Conservation (phyloP, 2,797 vertebrate genomes). For the Hybognathus amarus region DNA sequence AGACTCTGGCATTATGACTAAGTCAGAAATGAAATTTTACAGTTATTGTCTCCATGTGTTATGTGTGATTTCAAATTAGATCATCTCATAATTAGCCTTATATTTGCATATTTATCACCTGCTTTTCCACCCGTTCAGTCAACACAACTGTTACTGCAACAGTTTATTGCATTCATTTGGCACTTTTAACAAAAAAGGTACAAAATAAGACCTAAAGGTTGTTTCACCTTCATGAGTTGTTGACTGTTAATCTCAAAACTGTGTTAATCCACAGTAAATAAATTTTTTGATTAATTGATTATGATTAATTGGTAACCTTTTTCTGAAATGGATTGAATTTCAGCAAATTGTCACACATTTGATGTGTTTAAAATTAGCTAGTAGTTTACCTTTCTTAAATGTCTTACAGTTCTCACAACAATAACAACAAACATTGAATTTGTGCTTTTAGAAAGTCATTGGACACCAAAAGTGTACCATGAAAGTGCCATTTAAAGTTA, state of each 20-base stretch:
- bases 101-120: not conserved
- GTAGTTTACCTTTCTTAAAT: not conserved
- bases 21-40: not conserved
- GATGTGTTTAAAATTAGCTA: not conserved
- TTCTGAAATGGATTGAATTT: not conserved
- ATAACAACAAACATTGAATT: not conserved
- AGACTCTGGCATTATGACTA: not conserved
- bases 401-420: not conserved
- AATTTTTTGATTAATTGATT: not conserved
- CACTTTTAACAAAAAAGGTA: not conserved
- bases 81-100: slow-evolving; percentile 6
- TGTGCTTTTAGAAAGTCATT: not conserved
- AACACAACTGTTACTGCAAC: not conserved
- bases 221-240: not conserved
- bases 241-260: not conserved
- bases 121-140: slow-evolving; percentile 12
- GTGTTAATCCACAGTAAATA: not conserved
- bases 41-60: slow-evolving; percentile 17
- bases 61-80: not conserved
- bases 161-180: not conserved
- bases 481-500: not conserved
- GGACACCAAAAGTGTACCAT: not conserved
- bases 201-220: not conserved
- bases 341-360: not conserved
- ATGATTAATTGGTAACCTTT: not conserved